A percentile compares a stretch with the other conserved stretches of the same genome.
These are phyloP conservation scores for Drosophila kepulauana DNA, from an alignment of 1,140 invertebrate species.

Conservation along the genomic window DNA sequence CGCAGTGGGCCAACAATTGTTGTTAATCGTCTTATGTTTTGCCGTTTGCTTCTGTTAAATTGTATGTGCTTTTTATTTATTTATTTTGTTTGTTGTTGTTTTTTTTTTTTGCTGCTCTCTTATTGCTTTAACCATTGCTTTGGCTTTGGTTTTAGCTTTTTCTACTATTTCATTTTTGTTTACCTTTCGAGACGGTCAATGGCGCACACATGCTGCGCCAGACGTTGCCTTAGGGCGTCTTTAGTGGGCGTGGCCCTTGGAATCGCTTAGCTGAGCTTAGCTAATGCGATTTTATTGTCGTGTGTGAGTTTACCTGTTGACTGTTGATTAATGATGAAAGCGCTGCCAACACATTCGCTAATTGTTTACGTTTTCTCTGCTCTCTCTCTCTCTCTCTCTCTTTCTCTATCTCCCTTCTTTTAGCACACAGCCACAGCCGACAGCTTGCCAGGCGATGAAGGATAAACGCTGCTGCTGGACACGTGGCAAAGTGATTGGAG, in stretches of 20 bases:
- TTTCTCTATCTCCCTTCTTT: not conserved
- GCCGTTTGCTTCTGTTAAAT: conserved; percentile 34
- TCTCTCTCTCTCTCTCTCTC: conserved; percentile 10
- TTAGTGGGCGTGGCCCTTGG: conserved; percentile 54
- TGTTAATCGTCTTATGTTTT: conserved; percentile 33
- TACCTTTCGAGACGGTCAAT: conserved; percentile 38
- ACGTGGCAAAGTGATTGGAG: conserved; percentile 93
- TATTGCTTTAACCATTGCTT: conserved; percentile 9
- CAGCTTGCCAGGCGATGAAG: conserved; percentile 94
- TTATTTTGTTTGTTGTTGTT: not conserved
- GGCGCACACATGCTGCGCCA: conserved; percentile 3
- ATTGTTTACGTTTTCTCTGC: conserved; percentile 51
- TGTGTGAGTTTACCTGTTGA: conserved; percentile 12
- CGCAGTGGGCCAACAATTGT: conserved; percentile 53
- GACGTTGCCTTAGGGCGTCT: conserved; percentile 15
- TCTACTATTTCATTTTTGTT: conserved; percentile 18
- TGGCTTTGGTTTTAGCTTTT: not conserved
- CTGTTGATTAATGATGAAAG: conserved; percentile 48
- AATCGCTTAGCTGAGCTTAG: conserved; percentile 46
- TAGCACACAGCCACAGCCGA: conserved; percentile 92
- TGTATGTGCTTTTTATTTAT: not conserved
- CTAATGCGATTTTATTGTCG: conserved; percentile 75
- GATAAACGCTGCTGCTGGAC: conserved; percentile 94
- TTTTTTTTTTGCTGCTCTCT: not conserved
- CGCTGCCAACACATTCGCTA: conserved; percentile 49